Base-by-base conservation (phyloP, 2,113 vertebrate species). In the Geococcyx californianus region DNA sequence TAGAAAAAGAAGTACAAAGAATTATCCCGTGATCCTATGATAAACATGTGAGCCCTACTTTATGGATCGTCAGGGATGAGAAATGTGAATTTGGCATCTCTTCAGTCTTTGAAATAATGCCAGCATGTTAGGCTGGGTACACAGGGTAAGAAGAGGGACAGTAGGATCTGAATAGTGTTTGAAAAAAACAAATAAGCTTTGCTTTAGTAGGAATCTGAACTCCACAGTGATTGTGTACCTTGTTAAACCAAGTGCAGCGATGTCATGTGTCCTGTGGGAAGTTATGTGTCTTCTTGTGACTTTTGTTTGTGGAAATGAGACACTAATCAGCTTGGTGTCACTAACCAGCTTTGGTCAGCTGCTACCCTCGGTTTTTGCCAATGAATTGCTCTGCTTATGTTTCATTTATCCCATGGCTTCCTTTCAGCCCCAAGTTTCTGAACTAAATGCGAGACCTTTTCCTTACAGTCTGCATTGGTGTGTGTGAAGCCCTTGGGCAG, bases 21-120 rank as follows among this genome's bases (percentile, higher is more conserved):
- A 84, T 97, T 94, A 89, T 89, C 47, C 19, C 66, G 63, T 96
- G 95, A 96, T 97, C 94, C 78, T 84, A 86, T 95, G 89, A 94
- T 86, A 90, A 95, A 91, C 95, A 78, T 25, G 66, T 92, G 90
- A 95, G 86, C 54, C 60, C 54, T 75, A 60, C 88, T 96, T 96
- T 84, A 92, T 95, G 95, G 95, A 89, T 96, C 19, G 16, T 5
- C 90, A 87, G 60, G 88, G 83, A 89, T 95, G 92, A 94, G 93
- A 96, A 95, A 96, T 95, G 94, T 90, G 94, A 90, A 72, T 88
- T 90, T 95, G 94, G 92, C 88, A 87, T 62, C 52, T 52, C 25
- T 58, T 78, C 62, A 23, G 49, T 70, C 82, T 93, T 90, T 95
- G 92, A 93, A 95, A 90, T 88, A 72, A 67, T 8, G 76, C 93